Conservation (phyloP, 2,797 vertebrate genomes). For the Alectoris magna region DNA sequence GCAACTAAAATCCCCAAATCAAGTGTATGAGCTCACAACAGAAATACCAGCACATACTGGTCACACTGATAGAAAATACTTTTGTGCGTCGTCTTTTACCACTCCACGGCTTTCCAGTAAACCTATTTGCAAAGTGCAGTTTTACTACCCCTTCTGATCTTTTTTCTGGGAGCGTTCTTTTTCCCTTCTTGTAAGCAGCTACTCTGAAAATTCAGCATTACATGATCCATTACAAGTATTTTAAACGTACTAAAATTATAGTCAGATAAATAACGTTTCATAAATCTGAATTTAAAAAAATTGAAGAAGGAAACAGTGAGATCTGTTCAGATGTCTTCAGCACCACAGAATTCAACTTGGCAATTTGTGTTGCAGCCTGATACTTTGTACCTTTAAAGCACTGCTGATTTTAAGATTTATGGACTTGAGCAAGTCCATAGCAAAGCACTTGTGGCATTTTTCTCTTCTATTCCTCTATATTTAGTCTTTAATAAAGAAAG, state of each 20-base stretch:
- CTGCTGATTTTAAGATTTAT: constrained; percentile 44
- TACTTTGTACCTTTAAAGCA: neutral
- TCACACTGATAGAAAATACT: neutral
- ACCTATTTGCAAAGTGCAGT: neutral
- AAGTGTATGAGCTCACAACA: neutral
- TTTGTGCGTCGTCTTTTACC: neutral
- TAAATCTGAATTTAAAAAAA: neutral
- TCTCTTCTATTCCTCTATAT: constrained; percentile 8
- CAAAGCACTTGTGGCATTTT: constrained; percentile 4
- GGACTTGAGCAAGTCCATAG: neutral
- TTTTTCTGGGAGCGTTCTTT: neutral
- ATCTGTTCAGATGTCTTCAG: neutral
- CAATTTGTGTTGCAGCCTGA: neutral
- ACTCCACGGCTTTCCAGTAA: rapidly evolving
- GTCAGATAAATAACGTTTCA: neutral
- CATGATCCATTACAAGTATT: neutral
- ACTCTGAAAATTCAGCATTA: neutral
- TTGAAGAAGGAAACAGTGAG: neutral
- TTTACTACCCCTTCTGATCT: neutral
- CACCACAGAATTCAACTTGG: neutral
- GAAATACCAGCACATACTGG: neutral
- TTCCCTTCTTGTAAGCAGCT: neutral
- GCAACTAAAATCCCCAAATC: neutral
- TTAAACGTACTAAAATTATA: neutral
- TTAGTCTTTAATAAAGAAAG: constrained; percentile 43